These are phyloP conservation scores for Charadrius vociferus DNA, from an alignment of 2,113 vertebrate species.

Conservation along the genomic window DNA sequence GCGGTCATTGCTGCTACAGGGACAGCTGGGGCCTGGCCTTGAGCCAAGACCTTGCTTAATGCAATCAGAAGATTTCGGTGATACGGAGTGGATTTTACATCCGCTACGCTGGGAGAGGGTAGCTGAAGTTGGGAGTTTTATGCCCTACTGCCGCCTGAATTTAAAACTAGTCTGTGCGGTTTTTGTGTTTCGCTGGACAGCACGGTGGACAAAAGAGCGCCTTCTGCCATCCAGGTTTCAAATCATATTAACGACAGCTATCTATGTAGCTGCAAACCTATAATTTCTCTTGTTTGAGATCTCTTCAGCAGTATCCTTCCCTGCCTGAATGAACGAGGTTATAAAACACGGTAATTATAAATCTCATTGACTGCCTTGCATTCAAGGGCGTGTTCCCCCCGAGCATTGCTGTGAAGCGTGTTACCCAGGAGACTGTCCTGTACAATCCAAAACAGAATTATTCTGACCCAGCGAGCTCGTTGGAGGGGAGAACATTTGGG, in stretches of 20 bases:
- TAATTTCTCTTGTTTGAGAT: background rate
- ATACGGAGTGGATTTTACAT: background rate
- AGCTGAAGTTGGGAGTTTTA: background rate
- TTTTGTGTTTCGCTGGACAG: background rate
- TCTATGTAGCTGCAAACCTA: background rate
- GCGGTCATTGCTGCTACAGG: background rate
- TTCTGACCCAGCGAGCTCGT: slow-evolving; percentile 51
- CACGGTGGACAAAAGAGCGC: background rate
- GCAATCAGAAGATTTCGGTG: background rate
- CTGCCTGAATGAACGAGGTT: slow-evolving; percentile 45
- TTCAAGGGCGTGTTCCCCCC: slow-evolving; percentile 41
- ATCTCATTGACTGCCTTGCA: slow-evolving; percentile 56
- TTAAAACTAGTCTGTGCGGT: background rate
- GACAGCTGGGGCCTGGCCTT: slow-evolving; percentile 39
- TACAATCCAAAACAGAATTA: slow-evolving; percentile 55
- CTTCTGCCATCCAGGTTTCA: background rate
- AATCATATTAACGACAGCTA: background rate
- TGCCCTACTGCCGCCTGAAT: background rate
- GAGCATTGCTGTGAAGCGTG: background rate
- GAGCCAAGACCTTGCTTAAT: slow-evolving; percentile 13
- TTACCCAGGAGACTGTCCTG: slow-evolving; percentile 55
- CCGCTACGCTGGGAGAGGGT: background rate
- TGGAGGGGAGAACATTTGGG: slow-evolving; percentile 30
- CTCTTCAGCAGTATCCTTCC: background rate
- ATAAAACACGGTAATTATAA: slow-evolving; percentile 57